Base-by-base conservation (phyloP, 92 coral and sea anemone species). In the Muricea muricata region DNA sequence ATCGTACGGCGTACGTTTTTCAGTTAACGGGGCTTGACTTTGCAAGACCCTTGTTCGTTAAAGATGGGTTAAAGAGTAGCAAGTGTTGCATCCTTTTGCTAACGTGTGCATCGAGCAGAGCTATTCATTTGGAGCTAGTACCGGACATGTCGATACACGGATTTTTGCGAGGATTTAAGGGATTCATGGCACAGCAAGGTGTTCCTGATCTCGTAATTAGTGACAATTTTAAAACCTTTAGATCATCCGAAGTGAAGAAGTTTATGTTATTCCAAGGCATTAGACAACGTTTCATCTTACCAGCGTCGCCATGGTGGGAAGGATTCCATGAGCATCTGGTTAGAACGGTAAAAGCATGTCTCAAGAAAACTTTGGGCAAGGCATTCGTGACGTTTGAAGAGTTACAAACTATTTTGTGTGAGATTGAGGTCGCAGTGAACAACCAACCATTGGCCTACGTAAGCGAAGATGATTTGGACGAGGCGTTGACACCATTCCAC, bases 271-370 rank as follows among this genome's bases (percentile, higher is more conserved):
- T 7, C 12, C 84, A 85, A 65, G 89, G 85, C 20, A 85, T 65
- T 33, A 0, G 35, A 13, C 77, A 73, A 73, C 33, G 42, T 23
- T 85, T 75, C 37, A 85, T 65, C 65, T 24, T 85, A 23, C 67
- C 84, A 1, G 41, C 39, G 7, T 73, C 88, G 17, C 88, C 84
- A 7, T 84, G 83, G 88, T 73, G 88, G 88, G 88, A 74, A 29
- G 88, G 89, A 46, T 85, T 85, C 63, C 77, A 65, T 37, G 84
- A 85, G 42, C 75, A 84, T 3, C 40, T 85, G 33, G 89, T 85
- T 24, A n/a, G 89, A 52, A 40, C 75, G n/a, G 85, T 85, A 23
- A 85, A 85, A 41, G n/a, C 0, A 3, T 85, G 75, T 52, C 47
- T 85, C 23, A 85, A 77, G 89, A 85, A 85, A 29, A 85, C 85